Base-by-base conservation (phyloP, 2,888 invertebrate species). In the Carterocephalus palaemon region DNA sequence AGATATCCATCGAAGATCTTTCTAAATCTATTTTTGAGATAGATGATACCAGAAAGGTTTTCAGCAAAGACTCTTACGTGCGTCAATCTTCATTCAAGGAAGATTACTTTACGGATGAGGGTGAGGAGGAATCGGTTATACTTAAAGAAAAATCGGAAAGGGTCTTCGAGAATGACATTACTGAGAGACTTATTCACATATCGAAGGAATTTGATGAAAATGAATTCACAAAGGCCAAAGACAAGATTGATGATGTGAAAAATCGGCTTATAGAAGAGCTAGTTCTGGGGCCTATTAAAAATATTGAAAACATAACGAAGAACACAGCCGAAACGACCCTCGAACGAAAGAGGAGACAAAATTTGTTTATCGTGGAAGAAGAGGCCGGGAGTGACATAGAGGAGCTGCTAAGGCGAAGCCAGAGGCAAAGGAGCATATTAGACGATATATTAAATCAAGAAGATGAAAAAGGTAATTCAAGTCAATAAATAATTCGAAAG, bases 401-500 rank as follows among this genome's bases (percentile, higher is more conserved):
- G 70, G 90, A 88, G 47, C 79, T 92, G 46, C 78, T 92, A 33
- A 88, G 80, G 69, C 88, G 91, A 60, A 90, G 92, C 54, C 89
- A 91, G 69, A 89, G 88, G 61, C 92, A 93, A 71, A 88, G 92
- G 70, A 92, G 90, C 75, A 89, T 91, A 60, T 85, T 92, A 61
- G 91, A 90, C 57, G 92, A 92, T 75, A 91, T 92, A 59, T 79
- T 91, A 48, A 89, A 88, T 64, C 86, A 89, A 65, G 90, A 90
- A 83, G 87, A 88, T 60, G 84, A 75, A 71, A 85, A 87, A 88
- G 88, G 88, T 88, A 88, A 85, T 70, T 72, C 67, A 65, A 71
- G 60, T 71, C 65, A 70, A 70, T 74, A 62, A 62, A 70, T 70
- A 63, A 67, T 67, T 64, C 55, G 60, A 67, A 62, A 60, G 58